phyloP scores from a whole-genome alignment of 2,888 invertebrate genomes.

The Dermolepida albohirtum region DNA sequence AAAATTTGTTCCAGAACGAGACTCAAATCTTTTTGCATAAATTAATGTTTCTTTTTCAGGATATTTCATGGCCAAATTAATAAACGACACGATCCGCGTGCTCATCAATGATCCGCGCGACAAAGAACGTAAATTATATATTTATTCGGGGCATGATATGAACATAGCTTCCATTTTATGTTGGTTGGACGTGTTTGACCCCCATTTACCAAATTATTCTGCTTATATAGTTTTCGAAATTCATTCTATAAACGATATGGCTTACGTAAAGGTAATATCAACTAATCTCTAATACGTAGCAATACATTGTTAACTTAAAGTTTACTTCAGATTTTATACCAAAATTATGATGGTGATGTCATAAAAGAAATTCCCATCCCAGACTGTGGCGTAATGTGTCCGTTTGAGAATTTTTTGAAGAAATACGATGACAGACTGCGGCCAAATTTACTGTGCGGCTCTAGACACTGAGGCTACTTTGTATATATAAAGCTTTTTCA shows the following conservation, averaged over 20 bases:
- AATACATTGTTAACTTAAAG: too few species aligned
- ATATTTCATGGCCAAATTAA: conserved; percentile 25
- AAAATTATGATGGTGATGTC: conserved; percentile 66
- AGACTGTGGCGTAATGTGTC: conserved; percentile 70
- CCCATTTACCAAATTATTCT: conserved; percentile 57
- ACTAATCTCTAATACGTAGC: too few species aligned
- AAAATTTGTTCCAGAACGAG: too few species aligned
- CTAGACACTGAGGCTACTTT: too few species aligned
- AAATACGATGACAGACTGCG: conserved; percentile 2
- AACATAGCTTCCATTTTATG: conserved; percentile 67
- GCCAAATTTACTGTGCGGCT: neutral
- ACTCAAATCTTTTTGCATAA: neutral
- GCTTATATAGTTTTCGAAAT: conserved; percentile 54
- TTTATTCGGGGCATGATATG: conserved; percentile 68
- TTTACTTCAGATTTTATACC: conserved; percentile 54
- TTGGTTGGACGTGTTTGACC: conserved; percentile 64
- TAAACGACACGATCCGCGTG: conserved; percentile 24
- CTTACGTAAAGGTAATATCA: conserved; percentile 18
- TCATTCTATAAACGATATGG: conserved; percentile 60
- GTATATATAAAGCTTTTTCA: too few species aligned
- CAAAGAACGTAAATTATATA: conserved; percentile 48
- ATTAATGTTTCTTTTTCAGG: conserved; percentile 3
- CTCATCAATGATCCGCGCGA: neutral
- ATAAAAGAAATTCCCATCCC: conserved; percentile 68
- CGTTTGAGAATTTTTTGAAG: conserved; percentile 65